phyloP scores from a whole-genome alignment of 2,113 vertebrate species.

The Aphyosemion australe region DNA sequence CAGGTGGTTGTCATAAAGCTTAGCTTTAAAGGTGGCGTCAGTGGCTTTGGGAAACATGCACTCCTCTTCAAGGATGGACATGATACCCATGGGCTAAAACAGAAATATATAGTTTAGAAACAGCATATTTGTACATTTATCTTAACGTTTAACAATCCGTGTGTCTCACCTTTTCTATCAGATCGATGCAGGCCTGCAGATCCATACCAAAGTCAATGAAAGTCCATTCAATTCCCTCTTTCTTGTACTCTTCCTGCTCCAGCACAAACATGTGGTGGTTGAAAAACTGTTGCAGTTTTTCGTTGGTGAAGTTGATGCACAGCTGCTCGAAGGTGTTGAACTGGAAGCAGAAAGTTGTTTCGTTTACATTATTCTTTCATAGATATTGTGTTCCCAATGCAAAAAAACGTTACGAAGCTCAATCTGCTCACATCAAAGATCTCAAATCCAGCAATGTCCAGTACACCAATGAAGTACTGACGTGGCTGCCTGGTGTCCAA shows the following conservation, averaged over 20 bases:
- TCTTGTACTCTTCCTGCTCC: constrained; percentile 84
- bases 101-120: too few species aligned
- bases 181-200: constrained; percentile 85
- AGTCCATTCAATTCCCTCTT: constrained; percentile 82
- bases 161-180: constrained; percentile 84
- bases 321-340: constrained; percentile 70
- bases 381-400: too few species aligned
- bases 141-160: too few species aligned
- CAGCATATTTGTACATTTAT: too few species aligned
- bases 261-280: constrained; percentile 81
- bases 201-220: constrained; percentile 87
- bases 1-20: constrained; percentile 83
- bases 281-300: constrained; percentile 84
- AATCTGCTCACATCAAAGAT: constrained; percentile 70
- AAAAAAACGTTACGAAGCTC: not conserved
- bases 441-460: constrained; percentile 82
- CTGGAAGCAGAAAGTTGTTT: not conserved
- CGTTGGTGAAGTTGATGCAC: constrained; percentile 85
- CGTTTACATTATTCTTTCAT: too few species aligned
- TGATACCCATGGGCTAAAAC: constrained; percentile 81
- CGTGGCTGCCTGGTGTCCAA: constrained; percentile 79
- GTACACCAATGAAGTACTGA: constrained; percentile 80
- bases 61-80: constrained; percentile 84
- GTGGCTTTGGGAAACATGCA: constrained; percentile 80
- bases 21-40: constrained; percentile 82